A percentile compares a stretch with the other conserved stretches of the same genome.
Conservation (phyloP, 2,797 vertebrate genomes). For the Borostomias antarcticus region DNA sequence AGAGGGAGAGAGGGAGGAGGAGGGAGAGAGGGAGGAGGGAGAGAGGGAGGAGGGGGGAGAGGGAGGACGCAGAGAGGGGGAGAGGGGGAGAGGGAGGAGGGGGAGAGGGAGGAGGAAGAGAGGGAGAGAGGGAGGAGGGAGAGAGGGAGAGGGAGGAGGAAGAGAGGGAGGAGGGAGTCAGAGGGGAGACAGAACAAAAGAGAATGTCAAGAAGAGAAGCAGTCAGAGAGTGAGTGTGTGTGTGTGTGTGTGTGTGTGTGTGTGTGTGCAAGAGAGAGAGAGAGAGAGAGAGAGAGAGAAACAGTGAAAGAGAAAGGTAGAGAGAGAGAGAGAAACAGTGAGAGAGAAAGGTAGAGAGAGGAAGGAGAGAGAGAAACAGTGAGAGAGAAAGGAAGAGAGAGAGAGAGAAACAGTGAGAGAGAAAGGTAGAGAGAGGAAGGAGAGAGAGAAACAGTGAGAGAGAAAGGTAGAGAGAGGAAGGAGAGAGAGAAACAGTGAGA, state of each 20-base stretch:
- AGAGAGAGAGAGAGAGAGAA: conserved; percentile 1
- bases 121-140: conserved; percentile 36
- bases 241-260: not conserved
- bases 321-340: not conserved
- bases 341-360: not conserved
- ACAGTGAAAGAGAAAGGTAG: not conserved
- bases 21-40: no score
- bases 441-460: conserved; percentile 9
- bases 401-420: conserved; percentile 9
- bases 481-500: conserved; percentile 8
- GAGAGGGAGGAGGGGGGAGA: no score
- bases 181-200: not conserved
- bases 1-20: no score
- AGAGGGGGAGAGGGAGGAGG: no score
- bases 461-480: not conserved
- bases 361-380: no score
- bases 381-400: no score
- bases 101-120: not conserved
- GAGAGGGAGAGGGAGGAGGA: conserved; percentile 10
- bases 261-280: not conserved
- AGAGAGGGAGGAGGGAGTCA: conserved; percentile 31
- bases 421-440: not conserved
- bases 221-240: no score
- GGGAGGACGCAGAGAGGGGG: no score
- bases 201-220: no score